phyloP scores from a whole-genome alignment of 2,113 vertebrate species.

The Chaetodon auriga region DNA sequence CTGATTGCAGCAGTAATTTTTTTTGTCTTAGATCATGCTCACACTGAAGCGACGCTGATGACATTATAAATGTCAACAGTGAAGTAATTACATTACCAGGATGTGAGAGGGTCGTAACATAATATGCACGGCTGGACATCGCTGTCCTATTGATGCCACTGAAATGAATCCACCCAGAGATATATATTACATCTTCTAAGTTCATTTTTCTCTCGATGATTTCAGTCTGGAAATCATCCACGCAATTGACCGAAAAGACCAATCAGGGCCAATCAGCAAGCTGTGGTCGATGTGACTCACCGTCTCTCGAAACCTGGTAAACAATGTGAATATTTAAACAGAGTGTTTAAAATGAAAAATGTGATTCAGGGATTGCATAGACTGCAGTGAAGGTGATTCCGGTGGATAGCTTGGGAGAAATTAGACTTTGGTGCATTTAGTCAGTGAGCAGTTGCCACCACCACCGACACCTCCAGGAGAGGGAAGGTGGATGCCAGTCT shows the following conservation, averaged over 20 bases:
- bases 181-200: neutral
- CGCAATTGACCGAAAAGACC: too few species aligned
- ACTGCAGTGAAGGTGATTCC: neutral
- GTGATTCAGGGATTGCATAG: neutral
- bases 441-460: too few species aligned
- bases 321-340: neutral
- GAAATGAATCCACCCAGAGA: neutral
- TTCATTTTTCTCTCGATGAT: neutral
- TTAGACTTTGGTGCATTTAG: neutral
- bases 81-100: conserved; percentile 27
- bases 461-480: too few species aligned
- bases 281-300: neutral
- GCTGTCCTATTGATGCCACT: neutral
- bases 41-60: neutral
- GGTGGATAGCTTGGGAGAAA: neutral
- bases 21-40: conserved; percentile 12
- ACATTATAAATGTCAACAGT: conserved; percentile 44
- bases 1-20: conserved; percentile 24
- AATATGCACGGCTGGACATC: conserved; percentile 12
- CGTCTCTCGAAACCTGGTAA: neutral
- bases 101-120: neutral
- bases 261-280: too few species aligned
- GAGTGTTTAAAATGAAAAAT: neutral
- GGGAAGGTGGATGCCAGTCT: too few species aligned
- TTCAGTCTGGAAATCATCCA: neutral